Base-by-base conservation (phyloP, 2,888 invertebrate genomes). In the Drepanosiphum platanoidis region DNA sequence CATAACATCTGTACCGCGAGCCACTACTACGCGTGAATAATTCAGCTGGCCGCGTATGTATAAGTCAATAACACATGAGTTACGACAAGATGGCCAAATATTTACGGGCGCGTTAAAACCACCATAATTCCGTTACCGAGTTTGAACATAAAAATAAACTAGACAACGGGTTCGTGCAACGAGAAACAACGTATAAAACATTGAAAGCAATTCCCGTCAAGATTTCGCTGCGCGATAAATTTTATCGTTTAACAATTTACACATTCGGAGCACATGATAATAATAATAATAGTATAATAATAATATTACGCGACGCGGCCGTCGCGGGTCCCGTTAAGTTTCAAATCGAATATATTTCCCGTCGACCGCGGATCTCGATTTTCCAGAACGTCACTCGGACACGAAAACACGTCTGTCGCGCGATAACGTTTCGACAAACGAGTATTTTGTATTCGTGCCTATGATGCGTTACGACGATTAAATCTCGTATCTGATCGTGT, bases 91-190 rank as follows among this genome's bases (percentile, higher is more conserved):
- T 34, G 52, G 34, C 52, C 32, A 75, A 34, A 71, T 58, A 75
- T 75, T 75, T 58, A 58, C 74, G 52, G 52, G 74, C 15, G 46
- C 74, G 32, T 75, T 75, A 75, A 75, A 75, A 52, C 32, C 15
- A 52, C 32, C 15, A 34, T 58, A 52, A 52, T 52, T 75, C 34
- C 22, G 52, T 34, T 75, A 34, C 15, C 32, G 32, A 18, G 34
- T 52, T 34, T 34, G 74, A 52, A 39, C 46, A 58, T 58, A 52
- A 52, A 75, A 75, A 75, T 34, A 32, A 75, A 52, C 52, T 58
- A 52, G 34, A 52, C 52, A 13, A 34, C 52, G 52, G 52, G 52
- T 72, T 27, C 32, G 15, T n/a, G n/a, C n/a, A 70, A 70, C 71
- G 71, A 71, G 39, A 27, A 39, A 71, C 71, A n/a, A 52, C 3